Base-by-base conservation (phyloP, 2,888 invertebrate genomes). In the Chymomyza procnemis region DNA sequence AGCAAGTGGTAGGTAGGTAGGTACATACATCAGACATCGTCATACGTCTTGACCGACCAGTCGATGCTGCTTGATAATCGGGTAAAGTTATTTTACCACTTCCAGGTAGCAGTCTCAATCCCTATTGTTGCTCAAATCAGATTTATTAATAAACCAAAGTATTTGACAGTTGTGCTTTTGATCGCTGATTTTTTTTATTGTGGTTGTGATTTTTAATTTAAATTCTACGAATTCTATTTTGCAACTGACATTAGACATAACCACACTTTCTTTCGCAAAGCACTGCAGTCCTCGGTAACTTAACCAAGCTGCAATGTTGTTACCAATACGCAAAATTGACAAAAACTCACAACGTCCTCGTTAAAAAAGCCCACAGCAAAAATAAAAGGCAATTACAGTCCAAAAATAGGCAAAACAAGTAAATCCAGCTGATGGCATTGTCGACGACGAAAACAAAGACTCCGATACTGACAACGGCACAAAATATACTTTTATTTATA, bases 81-180 rank as follows among this genome's bases (percentile, higher is more conserved):
- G 47, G 50, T 72, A 55, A 60, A 41, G 41, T 18, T 59, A 61
- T 67, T 64, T 69, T 75, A 83, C 67, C 78, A 83, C 81, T 86
- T 80, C 74, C 85, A 80, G 87, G 80, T 87, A 80, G 80, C 79
- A 71, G 83, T 61, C 66, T 74, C 71, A 74, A 71, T 78, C 75
- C 56, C 57, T 64, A 59, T 41, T 68, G 21, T 30, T 66, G 50
- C 3, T 46, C 46, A 26, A 22, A 54, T 55, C 22, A 46, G n/a
- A 64, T 65, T 57, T 66, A 75, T 78, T 66, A 64, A 70, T 57
- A 69, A 61, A 57, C 62, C 56, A 54, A 26, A 26, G 26, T 80
- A 75, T 84, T 73, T 76, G 74, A 69, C 85, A 76, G 69, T 30
- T 82, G 87, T 81, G 85, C 82, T 76, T 84, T 74, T 67, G 75